A percentile compares a stretch with the other conserved stretches of the same genome.
phyloP scores from a whole-genome alignment of 2,113 vertebrate genomes.

The Jacana jacana region DNA sequence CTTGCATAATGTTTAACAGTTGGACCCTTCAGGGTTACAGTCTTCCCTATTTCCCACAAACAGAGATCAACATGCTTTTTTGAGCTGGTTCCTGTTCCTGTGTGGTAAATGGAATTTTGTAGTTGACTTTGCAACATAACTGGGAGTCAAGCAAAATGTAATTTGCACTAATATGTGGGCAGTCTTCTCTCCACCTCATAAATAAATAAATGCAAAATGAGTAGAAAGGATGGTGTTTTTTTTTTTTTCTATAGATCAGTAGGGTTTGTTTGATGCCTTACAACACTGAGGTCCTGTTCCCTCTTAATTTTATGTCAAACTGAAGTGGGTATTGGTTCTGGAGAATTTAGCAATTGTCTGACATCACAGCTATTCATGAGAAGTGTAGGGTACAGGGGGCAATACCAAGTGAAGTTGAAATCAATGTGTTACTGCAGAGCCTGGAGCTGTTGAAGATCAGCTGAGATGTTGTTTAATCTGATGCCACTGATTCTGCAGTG shows the following conservation, averaged over 20 bases:
- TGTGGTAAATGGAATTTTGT: neutral
- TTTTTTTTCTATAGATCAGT: neutral
- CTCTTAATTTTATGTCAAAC: neutral
- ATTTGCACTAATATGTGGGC: neutral
- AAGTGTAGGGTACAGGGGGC: neutral
- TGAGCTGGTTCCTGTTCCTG: neutral
- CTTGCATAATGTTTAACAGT: neutral
- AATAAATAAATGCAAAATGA: neutral
- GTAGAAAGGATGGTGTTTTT: neutral
- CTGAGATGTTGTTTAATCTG: neutral
- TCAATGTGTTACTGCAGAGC: neutral
- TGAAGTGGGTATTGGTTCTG: neutral
- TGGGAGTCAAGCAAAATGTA: neutral
- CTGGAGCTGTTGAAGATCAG: neutral
- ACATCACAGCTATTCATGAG: neutral
- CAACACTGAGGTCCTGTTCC: neutral
- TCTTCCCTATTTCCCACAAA: neutral
- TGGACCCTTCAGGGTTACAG: neutral
- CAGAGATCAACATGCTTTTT: neutral
- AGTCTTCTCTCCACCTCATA: neutral
- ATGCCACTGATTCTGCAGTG: neutral
- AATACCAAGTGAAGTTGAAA: neutral
- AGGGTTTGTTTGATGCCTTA: neutral
- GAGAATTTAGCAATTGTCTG: neutral
- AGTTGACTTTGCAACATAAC: neutral